These are phyloP conservation scores for Synergus japonicus DNA, from an alignment of 2,888 invertebrate genomes.

Conservation along the genomic window DNA sequence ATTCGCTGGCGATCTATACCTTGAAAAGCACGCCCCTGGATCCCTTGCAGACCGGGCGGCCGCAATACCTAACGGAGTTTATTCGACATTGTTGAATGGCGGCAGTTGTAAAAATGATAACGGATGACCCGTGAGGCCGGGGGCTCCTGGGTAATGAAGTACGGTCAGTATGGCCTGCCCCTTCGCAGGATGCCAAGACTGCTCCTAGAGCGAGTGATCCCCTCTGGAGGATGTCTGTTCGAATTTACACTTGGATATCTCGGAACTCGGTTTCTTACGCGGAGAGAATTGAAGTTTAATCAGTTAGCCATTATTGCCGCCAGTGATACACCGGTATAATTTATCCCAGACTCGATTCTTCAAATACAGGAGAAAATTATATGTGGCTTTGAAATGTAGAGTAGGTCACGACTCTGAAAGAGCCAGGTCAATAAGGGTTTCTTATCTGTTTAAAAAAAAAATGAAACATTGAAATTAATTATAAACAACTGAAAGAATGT, in stretches of 20 bases:
- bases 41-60: constrained; percentile 64
- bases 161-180: constrained; percentile 72
- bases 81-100: constrained; percentile 78
- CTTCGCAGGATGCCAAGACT: constrained; percentile 61
- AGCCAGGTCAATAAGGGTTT: no score
- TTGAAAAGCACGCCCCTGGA: constrained; percentile 62
- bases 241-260: constrained; percentile 66
- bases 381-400: background rate
- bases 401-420: constrained; percentile 2
- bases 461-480: no score
- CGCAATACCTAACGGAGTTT: constrained; percentile 77
- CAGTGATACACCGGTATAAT: constrained; percentile 14
- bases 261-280: constrained; percentile 40
- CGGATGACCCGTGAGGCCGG: constrained; percentile 74
- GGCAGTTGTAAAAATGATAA: constrained; percentile 78
- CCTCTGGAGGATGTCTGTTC: constrained; percentile 61
- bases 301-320: constrained; percentile 29
- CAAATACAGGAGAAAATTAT: background rate
- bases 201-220: constrained; percentile 61
- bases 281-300: constrained; percentile 19
- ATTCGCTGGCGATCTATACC: constrained; percentile 62
- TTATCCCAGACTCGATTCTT: constrained; percentile 10
- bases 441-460: no score
- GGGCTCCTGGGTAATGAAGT: constrained; percentile 76
- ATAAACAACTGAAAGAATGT: no score